phyloP scores from a whole-genome alignment of 2,797 vertebrate genomes.

The Parotocinclus haroldoi region DNA sequence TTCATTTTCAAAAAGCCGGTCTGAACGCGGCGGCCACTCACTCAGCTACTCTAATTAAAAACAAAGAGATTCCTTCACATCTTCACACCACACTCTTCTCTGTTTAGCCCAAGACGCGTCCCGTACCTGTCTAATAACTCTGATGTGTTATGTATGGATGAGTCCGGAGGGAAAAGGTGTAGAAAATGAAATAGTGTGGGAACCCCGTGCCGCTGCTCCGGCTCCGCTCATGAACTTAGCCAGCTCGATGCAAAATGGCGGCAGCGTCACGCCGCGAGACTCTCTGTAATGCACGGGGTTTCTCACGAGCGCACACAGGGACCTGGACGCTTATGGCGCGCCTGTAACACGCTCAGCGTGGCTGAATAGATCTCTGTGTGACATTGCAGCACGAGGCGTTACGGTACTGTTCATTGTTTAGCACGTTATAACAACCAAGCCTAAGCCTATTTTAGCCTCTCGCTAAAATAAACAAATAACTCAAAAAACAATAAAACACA shows the following conservation, averaged over 20 bases:
- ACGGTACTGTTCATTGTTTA: too few relatives aligned
- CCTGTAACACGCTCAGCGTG: neutral
- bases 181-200: constrained; percentile 76
- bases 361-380: neutral
- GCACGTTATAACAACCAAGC: too few relatives aligned
- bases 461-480: too few relatives aligned
- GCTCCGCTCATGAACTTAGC: constrained; percentile 87
- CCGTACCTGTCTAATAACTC: constrained; percentile 78
- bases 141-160: constrained; percentile 66
- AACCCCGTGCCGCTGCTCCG: constrained; percentile 79
- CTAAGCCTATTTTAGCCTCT: too few relatives aligned
- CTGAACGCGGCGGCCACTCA: constrained; percentile 70
- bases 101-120: constrained; percentile 54
- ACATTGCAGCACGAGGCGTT: neutral
- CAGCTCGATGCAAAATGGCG: constrained; percentile 96
- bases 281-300: constrained; percentile 86
- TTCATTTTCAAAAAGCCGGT: constrained; percentile 93
- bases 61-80: constrained; percentile 53
- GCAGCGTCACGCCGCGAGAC: constrained; percentile 93
- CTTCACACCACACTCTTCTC: constrained; percentile 50
- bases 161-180: constrained; percentile 72
- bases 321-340: constrained; percentile 54
- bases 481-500: too few relatives aligned
- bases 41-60: constrained; percentile 68
- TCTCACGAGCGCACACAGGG: constrained; percentile 76